These are phyloP conservation scores for Tolmerus cingulatus DNA, from an alignment of 2,888 invertebrate species.

Conservation along the genomic window DNA sequence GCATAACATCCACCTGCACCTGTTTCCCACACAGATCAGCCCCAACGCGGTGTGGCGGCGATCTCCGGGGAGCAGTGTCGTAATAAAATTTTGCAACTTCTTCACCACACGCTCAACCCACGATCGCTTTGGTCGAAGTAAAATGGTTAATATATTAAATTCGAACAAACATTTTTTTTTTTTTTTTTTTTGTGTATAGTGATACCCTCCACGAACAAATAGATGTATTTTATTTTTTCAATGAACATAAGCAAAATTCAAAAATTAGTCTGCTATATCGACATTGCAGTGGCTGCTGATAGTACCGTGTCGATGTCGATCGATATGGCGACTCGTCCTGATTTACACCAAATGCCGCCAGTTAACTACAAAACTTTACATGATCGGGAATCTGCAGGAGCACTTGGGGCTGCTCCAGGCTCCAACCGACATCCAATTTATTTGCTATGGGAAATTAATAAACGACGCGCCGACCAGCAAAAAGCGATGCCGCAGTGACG, in stretches of 20 bases:
- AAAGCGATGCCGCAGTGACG: constrained; percentile 15
- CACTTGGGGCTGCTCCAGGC: background rate
- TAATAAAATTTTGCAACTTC: constrained; percentile 24
- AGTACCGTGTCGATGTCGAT: background rate
- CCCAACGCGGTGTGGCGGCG: background rate
- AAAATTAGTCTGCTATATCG: background rate
- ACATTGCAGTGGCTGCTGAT: background rate
- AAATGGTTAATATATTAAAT: background rate
- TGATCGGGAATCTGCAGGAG: background rate
- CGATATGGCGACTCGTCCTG: background rate
- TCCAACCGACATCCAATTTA: constrained; percentile 2
- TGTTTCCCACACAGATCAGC: constrained; percentile 15
- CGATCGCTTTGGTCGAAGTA: background rate
- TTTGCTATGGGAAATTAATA: constrained; percentile 38
- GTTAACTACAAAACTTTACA: constrained; percentile 6
- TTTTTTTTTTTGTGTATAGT: too few species aligned
- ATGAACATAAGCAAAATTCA: background rate
- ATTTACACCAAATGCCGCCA: constrained; percentile 15
- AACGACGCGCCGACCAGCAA: background rate
- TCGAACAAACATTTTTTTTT: background rate
- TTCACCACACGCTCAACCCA: background rate
- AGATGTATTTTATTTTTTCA: too few species aligned
- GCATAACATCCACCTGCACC: constrained; percentile 30
- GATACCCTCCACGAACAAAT: background rate
- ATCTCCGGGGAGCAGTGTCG: background rate